A percentile compares a stretch with the other conserved stretches of the same genome.
Conservation (phyloP, 2,797 vertebrate genomes). For the Takifugu ocellatus region DNA sequence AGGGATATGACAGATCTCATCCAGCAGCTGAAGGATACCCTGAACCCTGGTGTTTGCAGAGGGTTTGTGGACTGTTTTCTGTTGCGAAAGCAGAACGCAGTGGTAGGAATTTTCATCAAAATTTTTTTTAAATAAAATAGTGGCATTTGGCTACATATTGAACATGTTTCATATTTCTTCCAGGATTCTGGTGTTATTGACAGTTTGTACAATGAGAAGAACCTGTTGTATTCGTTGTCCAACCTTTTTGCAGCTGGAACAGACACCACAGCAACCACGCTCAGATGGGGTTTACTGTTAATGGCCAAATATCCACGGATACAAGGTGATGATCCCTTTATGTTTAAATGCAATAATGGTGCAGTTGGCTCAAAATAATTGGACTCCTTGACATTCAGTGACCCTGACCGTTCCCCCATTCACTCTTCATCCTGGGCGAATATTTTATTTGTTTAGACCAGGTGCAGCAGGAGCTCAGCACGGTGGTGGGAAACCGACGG, state of each 20-base stretch:
- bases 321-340: slow-evolving; percentile 42
- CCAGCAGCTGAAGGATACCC: slow-evolving; percentile 38
- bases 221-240: slow-evolving; percentile 39
- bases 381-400: not conserved
- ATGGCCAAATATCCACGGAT: slow-evolving; percentile 72
- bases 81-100: slow-evolving; percentile 41
- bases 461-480: slow-evolving; percentile 63
- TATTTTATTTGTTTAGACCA: slow-evolving; percentile 29
- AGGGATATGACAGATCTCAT: slow-evolving; percentile 29
- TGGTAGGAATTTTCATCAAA: slow-evolving; percentile 21
- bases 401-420: not conserved
- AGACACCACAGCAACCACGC: slow-evolving; percentile 64
- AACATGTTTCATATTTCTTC: not conserved
- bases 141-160: too few relatives aligned
- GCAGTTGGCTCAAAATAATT: too few relatives aligned
- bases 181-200: slow-evolving; percentile 36
- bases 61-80: slow-evolving; percentile 63
- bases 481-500: slow-evolving; percentile 43
- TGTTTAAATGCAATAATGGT: slow-evolving; percentile 16
- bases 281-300: slow-evolving; percentile 65
- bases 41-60: slow-evolving; percentile 42
- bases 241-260: slow-evolving; percentile 73
- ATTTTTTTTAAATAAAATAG: not conserved
- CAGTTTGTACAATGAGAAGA: slow-evolving; percentile 46
- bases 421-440: not conserved